Conservation (phyloP, 2,113 vertebrate genomes). For the Caracal caracal region DNA sequence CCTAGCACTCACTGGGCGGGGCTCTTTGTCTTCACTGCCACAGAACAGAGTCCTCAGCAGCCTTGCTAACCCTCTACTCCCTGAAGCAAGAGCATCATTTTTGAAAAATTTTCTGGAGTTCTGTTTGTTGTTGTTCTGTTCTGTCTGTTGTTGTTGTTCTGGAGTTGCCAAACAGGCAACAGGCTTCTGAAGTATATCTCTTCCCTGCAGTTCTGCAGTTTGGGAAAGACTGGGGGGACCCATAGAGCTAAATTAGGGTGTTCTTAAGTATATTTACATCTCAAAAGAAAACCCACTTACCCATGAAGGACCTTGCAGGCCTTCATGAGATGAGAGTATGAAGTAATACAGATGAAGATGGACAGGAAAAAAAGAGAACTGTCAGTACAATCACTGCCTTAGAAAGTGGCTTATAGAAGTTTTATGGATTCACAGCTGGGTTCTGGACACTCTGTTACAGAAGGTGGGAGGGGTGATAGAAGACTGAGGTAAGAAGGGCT, state of each 20-base stretch:
- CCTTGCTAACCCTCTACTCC: not conserved
- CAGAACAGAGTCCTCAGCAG: not conserved
- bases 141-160: no score
- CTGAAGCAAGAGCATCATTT: not conserved
- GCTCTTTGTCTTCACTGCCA: not conserved
- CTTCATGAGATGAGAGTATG: not conserved
- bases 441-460: not conserved
- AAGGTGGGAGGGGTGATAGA: not conserved
- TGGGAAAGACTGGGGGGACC: not conserved
- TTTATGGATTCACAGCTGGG: not conserved
- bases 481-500: not conserved
- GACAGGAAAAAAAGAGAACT: not conserved
- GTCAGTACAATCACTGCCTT: not conserved
- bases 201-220: not conserved
- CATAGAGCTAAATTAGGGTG: not conserved
- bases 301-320: slow-evolving; percentile 22
- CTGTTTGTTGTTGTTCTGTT: no score
- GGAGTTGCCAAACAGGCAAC: not conserved
- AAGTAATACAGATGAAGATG: not conserved
- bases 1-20: not conserved
- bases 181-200: not conserved
- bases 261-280: not conserved
- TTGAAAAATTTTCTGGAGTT: not conserved
- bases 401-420: not conserved
- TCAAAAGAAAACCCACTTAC: not conserved